phyloP scores from a whole-genome alignment of 2,113 vertebrate genomes.

The Mus musculus region GRCm39 chr6:44261001-44261500 shows the following conservation, averaged over 20 bases:
- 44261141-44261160: neutral
- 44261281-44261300: neutral
- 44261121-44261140: neutral
- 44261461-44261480: no score
- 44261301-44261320: neutral
- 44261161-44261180: neutral
- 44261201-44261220: neutral
- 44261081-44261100: neutral
- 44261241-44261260: neutral
- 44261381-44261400: no score
- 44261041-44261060: neutral
- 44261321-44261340: neutral
- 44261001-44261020: neutral
- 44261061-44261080: neutral
- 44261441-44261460: no score
- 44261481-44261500: no score
- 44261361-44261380: no score
- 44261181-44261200: conserved; percentile 27
- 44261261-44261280: neutral
- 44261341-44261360: no score
- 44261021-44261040: neutral
- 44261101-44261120: fast-evolving
- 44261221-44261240: neutral
- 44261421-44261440: no score
- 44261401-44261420: no score